Percentiles rank a stretch among this genome's conserved stretches.
Conservation (phyloP, 2,113 vertebrate genomes). For the Struthidea cinerea region DNA sequence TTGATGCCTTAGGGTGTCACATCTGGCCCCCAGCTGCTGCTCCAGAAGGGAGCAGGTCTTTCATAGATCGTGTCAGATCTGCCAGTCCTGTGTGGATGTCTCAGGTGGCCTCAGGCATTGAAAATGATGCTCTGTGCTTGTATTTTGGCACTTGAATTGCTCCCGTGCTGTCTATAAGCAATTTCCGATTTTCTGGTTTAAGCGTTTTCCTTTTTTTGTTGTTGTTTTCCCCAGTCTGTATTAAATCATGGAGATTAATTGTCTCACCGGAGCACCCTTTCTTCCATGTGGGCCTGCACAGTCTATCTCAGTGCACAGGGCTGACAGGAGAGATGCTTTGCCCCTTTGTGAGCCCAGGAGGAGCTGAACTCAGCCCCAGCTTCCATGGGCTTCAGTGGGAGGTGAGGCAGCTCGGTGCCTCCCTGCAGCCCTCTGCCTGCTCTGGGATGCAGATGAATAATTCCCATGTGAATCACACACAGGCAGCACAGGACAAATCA, state of each 20-base stretch:
- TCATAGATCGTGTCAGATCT: slow-evolving; percentile 29
- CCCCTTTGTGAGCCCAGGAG: fast-evolving
- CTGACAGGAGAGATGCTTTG: not conserved
- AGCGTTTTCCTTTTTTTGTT: not conserved
- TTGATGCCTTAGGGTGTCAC: not conserved
- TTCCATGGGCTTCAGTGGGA: fast-evolving
- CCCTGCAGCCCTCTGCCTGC: not conserved
- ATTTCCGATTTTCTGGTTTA: not conserved
- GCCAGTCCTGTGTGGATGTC: not conserved
- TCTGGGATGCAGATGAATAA: not conserved
- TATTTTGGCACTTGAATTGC: not conserved
- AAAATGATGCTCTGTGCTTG: not conserved
- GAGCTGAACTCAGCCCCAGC: fast-evolving
- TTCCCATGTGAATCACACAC: not conserved
- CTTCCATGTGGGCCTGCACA: fast-evolving
- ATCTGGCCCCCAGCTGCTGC: slow-evolving; percentile 49
- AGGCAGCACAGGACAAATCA: not conserved
- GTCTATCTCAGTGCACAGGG: fast-evolving
- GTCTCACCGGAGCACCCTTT: not conserved
- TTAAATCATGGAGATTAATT: not conserved
- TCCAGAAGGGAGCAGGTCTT: slow-evolving; percentile 16
- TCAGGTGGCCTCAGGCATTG: not conserved
- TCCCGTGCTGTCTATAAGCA: not conserved
- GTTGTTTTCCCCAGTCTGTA: not conserved
- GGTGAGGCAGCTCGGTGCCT: fast-evolving